phyloP scores from a whole-genome alignment of 2,797 vertebrate genomes.

The Chelon labrosus region DNA sequence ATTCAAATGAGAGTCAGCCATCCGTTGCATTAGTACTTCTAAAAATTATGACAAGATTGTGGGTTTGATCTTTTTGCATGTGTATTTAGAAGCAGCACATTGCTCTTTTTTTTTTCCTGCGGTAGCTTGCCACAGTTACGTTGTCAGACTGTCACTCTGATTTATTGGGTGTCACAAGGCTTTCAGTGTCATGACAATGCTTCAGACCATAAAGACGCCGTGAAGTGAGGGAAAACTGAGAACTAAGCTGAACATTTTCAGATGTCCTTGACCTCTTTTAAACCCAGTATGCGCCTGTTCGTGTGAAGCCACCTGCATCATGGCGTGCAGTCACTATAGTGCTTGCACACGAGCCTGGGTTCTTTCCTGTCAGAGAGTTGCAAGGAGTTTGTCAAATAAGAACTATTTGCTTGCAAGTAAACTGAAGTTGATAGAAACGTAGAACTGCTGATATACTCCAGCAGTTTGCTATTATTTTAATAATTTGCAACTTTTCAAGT shows the following conservation, averaged over 20 bases:
- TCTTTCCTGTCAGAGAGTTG: not conserved
- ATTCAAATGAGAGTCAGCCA: not conserved
- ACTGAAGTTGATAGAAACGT: not conserved
- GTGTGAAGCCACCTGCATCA: not conserved
- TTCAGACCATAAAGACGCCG: slow-evolving; percentile 38
- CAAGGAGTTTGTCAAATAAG: not conserved
- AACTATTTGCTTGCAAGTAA: no score
- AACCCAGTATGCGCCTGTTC: not conserved
- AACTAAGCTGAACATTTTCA: slow-evolving; percentile 44
- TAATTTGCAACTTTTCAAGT: not conserved
- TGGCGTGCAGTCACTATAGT: not conserved
- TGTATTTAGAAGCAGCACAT: no score
- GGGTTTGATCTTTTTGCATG: no score
- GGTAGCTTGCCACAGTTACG: not conserved
- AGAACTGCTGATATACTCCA: not conserved
- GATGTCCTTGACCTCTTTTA: slow-evolving; percentile 30
- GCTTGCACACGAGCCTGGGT: not conserved
- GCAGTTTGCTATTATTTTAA: not conserved
- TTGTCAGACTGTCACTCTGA: not conserved
- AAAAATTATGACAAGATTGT: not conserved
- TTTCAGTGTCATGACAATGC: slow-evolving; percentile 14
- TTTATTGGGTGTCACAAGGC: slow-evolving; percentile 48
- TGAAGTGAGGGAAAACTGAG: slow-evolving; percentile 20
- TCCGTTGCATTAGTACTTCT: not conserved
- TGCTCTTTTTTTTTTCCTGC: not conserved